These are phyloP conservation scores for Cheilosia impressa DNA, from an alignment of 2,888 invertebrate species.

Conservation along the genomic window DNA sequence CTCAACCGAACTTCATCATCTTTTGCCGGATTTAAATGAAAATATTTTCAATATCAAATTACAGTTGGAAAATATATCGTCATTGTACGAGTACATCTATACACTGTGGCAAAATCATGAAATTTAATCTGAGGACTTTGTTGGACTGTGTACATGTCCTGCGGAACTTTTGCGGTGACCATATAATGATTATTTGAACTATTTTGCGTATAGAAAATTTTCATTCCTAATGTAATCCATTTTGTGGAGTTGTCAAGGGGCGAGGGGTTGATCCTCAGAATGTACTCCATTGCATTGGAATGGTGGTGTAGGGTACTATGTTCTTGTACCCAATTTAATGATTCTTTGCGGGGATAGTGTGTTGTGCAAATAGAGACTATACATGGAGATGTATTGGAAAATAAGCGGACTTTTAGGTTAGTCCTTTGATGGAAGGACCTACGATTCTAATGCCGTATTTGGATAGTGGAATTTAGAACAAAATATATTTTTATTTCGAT, in stretches of 20 bases:
- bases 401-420: too few species aligned
- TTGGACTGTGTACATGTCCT: constrained; percentile 17
- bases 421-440: not conserved
- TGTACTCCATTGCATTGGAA: not conserved
- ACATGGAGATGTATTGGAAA: not conserved
- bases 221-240: constrained; percentile 40
- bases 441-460: too few species aligned
- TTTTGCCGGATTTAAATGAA: constrained; percentile 55
- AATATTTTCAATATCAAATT: constrained; percentile 68
- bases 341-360: not conserved
- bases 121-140: constrained; percentile 48
- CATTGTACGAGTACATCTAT: not conserved
- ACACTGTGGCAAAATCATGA: not conserved
- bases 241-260: constrained; percentile 5
- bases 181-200: constrained; percentile 60
- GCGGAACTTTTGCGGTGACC: constrained; percentile 47
- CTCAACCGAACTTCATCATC: constrained; percentile 3
- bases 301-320: not conserved
- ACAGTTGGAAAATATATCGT: constrained; percentile 46
- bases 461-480: too few species aligned
- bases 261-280: not conserved
- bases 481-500: too few species aligned
- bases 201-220: constrained; percentile 47
- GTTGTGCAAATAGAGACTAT: not conserved
- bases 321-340: not conserved